Evolutionary conservation across 2,797 vertebrate species (phyloP), one percentile per base, ranked within the genome.

Genomic region (Alauda arvensis): DNA sequence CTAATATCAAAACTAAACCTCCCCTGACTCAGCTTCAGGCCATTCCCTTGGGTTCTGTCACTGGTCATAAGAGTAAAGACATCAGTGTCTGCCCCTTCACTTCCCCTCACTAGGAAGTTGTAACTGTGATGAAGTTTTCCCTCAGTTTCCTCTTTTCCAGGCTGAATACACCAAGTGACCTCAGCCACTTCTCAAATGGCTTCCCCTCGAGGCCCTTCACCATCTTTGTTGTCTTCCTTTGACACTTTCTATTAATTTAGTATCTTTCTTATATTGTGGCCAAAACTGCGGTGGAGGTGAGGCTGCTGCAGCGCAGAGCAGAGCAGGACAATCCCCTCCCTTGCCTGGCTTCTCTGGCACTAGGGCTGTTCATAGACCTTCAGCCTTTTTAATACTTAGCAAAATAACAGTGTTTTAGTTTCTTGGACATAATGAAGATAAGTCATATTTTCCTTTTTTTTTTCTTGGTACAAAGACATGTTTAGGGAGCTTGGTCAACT

Each of bases 321-420:
- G 37, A 43, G 12, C 0, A 0, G 49, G 14, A 75, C 37, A 23
- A 34, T 45, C 6, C 5, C 56, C 18, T 57, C 18, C 24, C 56
- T 33, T 7, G 2, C 15, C n/a, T 0, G 0, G 53, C 57, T 90
- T 39, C 52, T 69, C 59, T 68, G n/a, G 37, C 3, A 14, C 13
- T 42, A 55, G 24, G 21, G 7, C 12, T 81, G 25, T 57, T 87
- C 66, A 63, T 43, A 80, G 33, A 83, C n/a, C 59, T 85, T 80
- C 5, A 6, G 12, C 5, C 70, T 91, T 90, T 84, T 76, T 43
- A 75, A 37, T 60, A 34, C 57, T 90, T 92, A 77, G 29, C 10
- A 93, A 88, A 89, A 76, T 53, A 91, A 88, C 85, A 92, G 84
- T 63, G 85, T 93, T 88, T 91, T 82, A 40, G 74, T 76, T 77